These are phyloP conservation scores for Leptinotarsa peninsularis DNA, from an alignment of 2,888 invertebrate genomes.

Conservation along the genomic window DNA sequence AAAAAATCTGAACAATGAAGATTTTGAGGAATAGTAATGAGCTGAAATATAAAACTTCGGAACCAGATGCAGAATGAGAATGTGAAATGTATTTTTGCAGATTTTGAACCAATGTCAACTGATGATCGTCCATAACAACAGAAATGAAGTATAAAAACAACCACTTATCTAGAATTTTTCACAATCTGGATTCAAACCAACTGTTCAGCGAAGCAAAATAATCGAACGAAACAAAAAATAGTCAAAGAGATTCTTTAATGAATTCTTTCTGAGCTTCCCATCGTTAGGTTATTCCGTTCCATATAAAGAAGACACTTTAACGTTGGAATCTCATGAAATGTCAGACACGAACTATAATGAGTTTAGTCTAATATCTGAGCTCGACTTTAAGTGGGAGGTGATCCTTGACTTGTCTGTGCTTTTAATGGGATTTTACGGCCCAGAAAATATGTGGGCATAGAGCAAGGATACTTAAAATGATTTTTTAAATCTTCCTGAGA, in stretches of 20 bases:
- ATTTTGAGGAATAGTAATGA: too few relatives aligned
- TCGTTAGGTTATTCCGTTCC: neutral
- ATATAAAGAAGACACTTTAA: conserved; percentile 15
- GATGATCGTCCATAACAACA: too few relatives aligned
- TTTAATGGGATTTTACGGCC: conserved; percentile 36
- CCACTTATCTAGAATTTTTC: too few relatives aligned
- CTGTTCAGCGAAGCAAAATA: too few relatives aligned
- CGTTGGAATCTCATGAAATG: conserved; percentile 20
- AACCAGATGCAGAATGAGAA: too few relatives aligned
- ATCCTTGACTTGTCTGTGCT: conserved; percentile 32
- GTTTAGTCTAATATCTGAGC: conserved; percentile 34
- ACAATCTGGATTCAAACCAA: too few relatives aligned
- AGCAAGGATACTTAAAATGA: conserved; percentile 29
- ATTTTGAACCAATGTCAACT: too few relatives aligned
- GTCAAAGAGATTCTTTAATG: neutral
- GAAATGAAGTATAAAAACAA: too few relatives aligned
- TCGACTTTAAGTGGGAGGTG: conserved; percentile 30
- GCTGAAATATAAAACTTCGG: too few relatives aligned
- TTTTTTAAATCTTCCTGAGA: conserved; percentile 3
- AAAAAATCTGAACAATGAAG: too few relatives aligned
- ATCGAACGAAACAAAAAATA: too few relatives aligned
- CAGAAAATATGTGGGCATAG: conserved; percentile 30
- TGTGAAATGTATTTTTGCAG: too few relatives aligned
- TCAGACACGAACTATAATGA: conserved; percentile 32
- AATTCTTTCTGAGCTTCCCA: neutral